Conservation (phyloP, 2,113 vertebrate genomes). For the Hypocryptadius cinnamomeus region DNA sequence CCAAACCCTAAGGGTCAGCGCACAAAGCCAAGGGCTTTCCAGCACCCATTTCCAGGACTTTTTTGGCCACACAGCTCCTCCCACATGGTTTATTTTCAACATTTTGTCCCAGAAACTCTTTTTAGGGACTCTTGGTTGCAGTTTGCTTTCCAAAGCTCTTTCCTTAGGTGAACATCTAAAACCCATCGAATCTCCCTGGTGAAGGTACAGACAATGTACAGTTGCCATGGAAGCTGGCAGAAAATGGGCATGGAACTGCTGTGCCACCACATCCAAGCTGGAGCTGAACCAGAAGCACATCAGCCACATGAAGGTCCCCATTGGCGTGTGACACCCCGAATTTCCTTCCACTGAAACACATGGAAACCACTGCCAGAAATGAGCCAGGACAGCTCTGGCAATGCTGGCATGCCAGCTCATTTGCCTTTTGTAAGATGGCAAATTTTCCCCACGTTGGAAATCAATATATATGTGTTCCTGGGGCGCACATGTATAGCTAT, state of each 20-base stretch:
- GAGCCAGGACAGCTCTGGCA: not conserved
- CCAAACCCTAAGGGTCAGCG: not conserved
- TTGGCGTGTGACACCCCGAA: fast-evolving
- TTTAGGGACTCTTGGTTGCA: not conserved
- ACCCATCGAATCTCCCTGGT: fast-evolving
- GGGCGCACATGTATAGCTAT: not conserved
- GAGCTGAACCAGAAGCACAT: not conserved
- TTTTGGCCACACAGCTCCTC: not conserved
- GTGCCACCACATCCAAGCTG: not conserved
- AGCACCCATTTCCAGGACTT: not conserved
- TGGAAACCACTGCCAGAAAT: not conserved
- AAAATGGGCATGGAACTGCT: not conserved
- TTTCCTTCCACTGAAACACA: not conserved
- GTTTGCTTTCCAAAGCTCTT: not conserved
- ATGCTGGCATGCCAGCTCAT: not conserved
- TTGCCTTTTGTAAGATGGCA: not conserved
- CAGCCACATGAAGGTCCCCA: fast-evolving
- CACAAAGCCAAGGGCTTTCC: not conserved
- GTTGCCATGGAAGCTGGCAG: not conserved
- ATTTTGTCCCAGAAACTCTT: not conserved
- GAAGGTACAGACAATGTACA: not conserved
- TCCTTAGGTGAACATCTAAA: not conserved
- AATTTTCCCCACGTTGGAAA: not conserved
- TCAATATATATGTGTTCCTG: not conserved
- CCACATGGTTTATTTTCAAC: not conserved